Conservation (phyloP, 53 echinoderm and acorn worm genomes). For the Hippasteria phrygiana region DNA sequence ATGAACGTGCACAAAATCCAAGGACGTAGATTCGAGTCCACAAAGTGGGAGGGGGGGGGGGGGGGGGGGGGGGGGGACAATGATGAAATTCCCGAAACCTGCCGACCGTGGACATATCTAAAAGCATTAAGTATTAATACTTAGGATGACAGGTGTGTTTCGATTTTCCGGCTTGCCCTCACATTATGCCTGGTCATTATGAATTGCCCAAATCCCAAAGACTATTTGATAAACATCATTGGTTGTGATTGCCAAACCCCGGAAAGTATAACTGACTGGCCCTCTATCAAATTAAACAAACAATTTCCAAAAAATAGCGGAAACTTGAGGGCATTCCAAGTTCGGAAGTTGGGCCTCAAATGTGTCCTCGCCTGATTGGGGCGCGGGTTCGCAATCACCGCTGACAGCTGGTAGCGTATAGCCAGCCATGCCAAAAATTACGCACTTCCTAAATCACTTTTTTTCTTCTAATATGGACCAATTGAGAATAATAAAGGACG, state of each 20-base stretch:
- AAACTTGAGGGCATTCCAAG: conserved; percentile 47
- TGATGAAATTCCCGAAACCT: too few relatives aligned
- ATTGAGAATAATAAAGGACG: conserved; percentile 8
- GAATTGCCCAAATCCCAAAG: background rate
- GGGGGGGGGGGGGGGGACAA: too few relatives aligned
- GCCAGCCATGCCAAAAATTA: conserved; percentile 2
- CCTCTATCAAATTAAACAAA: background rate
- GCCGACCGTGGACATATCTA: too few relatives aligned
- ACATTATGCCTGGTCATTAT: background rate
- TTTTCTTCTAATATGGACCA: background rate
- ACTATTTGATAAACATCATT: too few relatives aligned
- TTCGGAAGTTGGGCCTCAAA: conserved; percentile 38
- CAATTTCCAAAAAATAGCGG: background rate
- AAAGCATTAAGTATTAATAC: too few relatives aligned
- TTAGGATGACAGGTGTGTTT: background rate
- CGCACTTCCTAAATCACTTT: conserved; percentile 33
- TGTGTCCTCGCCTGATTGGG: conserved; percentile 11
- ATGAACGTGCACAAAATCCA: too few relatives aligned
- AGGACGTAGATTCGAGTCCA: too few relatives aligned
- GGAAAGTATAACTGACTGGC: background rate
- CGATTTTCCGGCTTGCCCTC: background rate
- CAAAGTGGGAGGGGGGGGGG: too few relatives aligned
- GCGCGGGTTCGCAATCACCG: background rate
- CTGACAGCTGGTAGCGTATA: background rate
- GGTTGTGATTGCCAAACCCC: too few relatives aligned